Conservation (phyloP, 2,113 vertebrate genomes). For the Martes martes region DNA sequence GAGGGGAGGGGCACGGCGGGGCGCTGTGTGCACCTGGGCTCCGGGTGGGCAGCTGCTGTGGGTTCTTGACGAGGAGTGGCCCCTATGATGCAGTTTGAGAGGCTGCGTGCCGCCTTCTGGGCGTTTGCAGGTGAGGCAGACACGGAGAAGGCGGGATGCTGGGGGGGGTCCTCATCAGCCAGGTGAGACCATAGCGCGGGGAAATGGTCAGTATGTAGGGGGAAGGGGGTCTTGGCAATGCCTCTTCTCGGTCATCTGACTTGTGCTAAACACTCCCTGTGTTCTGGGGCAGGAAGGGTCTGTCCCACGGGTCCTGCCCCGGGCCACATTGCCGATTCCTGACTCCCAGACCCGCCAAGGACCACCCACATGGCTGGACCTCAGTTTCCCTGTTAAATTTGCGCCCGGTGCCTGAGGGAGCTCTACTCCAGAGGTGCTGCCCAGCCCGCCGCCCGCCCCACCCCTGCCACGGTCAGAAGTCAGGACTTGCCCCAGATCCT, state of each 20-base stretch:
- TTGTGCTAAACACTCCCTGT: not conserved
- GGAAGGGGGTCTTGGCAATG: not conserved
- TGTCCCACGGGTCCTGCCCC: not conserved
- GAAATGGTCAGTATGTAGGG: not conserved
- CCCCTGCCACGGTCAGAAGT: not conserved
- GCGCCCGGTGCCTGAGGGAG: too few relatives aligned
- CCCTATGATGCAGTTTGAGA: not conserved
- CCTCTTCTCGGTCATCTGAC: not conserved
- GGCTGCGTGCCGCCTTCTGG: not conserved
- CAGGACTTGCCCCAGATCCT: not conserved
- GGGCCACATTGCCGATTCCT: not conserved
- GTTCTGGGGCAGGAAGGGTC: not conserved
- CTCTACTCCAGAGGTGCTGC: not conserved
- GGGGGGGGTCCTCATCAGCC: not conserved
- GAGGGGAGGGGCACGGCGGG: not conserved
- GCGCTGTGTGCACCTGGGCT: not conserved
- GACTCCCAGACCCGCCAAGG: not conserved
- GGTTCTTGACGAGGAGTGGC: not conserved
- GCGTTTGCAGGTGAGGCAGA: not conserved
- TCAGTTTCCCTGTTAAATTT: not conserved
- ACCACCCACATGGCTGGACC: not conserved
- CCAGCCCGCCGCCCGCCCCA: accelerated
- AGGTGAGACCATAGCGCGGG: not conserved
- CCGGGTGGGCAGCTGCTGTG: not conserved
- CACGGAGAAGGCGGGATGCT: not conserved